phyloP scores from a whole-genome alignment of 2,797 vertebrate genomes.

The Myotis myotis region DNA sequence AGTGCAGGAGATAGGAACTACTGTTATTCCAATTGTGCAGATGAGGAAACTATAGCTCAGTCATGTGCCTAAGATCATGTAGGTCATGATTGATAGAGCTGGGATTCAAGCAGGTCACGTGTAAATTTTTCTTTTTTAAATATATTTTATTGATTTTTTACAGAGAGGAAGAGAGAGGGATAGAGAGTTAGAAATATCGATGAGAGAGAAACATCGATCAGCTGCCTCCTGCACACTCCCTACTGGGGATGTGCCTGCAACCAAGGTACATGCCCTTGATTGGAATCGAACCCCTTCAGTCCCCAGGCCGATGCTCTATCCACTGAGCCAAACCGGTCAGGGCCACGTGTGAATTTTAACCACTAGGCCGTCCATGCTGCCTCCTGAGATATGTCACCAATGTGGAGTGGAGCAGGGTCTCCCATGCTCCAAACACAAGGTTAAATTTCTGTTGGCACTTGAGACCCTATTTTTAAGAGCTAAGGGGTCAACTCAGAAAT shows the following conservation, averaged over 20 bases:
- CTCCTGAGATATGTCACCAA: not conserved
- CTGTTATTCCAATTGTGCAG: not conserved
- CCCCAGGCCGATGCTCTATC: too few relatives aligned
- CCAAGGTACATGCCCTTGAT: too few relatives aligned
- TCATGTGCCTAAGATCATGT: not conserved
- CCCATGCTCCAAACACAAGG: not conserved
- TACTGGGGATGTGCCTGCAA: too few relatives aligned
- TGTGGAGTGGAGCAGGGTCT: not conserved
- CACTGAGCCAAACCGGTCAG: too few relatives aligned
- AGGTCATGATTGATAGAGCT: too few relatives aligned
- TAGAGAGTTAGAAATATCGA: too few relatives aligned
- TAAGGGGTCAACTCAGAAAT: conserved; percentile 57
- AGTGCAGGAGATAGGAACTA: not conserved
- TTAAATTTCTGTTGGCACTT: conserved; percentile 55
- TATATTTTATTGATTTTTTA: too few relatives aligned
- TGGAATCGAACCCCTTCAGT: too few relatives aligned
- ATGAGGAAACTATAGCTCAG: not conserved
- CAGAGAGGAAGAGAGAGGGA: too few relatives aligned
- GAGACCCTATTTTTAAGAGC: conserved; percentile 51
- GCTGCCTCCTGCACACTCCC: too few relatives aligned
- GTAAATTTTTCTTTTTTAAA: not conserved
- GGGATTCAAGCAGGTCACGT: not conserved
- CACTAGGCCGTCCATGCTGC: not conserved
- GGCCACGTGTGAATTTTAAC: not conserved
- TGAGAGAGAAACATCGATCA: too few relatives aligned